Percentiles rank a stretch among this genome's conserved stretches.
phyloP scores from a whole-genome alignment of 2,888 invertebrate species.

The Apodemia mormo region DNA sequence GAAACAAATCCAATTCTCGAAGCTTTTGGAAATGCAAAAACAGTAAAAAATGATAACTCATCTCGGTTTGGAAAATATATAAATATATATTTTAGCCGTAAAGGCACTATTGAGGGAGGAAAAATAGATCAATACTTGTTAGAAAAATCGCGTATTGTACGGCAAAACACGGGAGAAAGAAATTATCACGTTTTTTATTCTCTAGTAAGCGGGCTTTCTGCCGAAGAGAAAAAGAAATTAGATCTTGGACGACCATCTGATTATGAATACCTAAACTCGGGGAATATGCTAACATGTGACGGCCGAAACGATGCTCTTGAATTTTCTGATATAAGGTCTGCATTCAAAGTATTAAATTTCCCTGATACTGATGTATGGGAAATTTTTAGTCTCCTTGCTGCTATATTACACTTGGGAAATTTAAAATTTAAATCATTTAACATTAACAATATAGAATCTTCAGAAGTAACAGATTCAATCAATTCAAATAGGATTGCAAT shows the following conservation, averaged over 20 bases:
- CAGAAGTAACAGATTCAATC: slow-evolving; percentile 88
- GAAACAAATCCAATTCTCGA: slow-evolving; percentile 98
- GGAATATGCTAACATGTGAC: slow-evolving; percentile 88
- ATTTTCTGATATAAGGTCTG: slow-evolving; percentile 93
- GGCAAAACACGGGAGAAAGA: slow-evolving; percentile 93
- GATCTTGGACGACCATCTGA: slow-evolving; percentile 87
- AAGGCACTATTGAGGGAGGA: slow-evolving; percentile 95
- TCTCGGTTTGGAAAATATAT: slow-evolving; percentile 98
- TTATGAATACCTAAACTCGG: slow-evolving; percentile 92
- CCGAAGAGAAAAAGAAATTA: slow-evolving; percentile 89
- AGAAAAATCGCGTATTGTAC: slow-evolving; percentile 96
- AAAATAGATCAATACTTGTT: slow-evolving; percentile 96
- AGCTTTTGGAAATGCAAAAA: slow-evolving; percentile 98
- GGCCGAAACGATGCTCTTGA: slow-evolving; percentile 92
- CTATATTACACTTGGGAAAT: slow-evolving; percentile 95
- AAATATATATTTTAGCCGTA: slow-evolving; percentile 91
- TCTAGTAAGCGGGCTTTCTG: slow-evolving; percentile 90
- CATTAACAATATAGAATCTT: slow-evolving; percentile 92
- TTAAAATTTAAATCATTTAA: slow-evolving; percentile 89
- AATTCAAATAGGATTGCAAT: slow-evolving; percentile 87
- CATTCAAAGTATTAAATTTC: slow-evolving; percentile 96
- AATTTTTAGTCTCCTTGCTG: slow-evolving; percentile 91
- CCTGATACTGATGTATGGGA: slow-evolving; percentile 91
- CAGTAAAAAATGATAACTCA: slow-evolving; percentile 97
- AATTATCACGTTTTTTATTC: slow-evolving; percentile 98